Conservation (phyloP, 2,888 invertebrate genomes). For the Xestia xanthographa region DNA sequence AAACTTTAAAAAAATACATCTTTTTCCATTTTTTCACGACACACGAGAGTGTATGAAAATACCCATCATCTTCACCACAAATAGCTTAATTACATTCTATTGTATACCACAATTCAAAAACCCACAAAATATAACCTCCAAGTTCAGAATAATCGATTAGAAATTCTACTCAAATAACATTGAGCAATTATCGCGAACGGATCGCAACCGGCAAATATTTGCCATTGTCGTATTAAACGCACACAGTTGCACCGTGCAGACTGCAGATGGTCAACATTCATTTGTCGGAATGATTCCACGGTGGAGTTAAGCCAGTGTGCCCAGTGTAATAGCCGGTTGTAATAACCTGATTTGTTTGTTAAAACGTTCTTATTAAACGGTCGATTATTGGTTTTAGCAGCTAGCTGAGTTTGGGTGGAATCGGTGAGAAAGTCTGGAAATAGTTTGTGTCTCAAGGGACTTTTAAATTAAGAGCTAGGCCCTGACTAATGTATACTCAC, state of each 20-base stretch:
- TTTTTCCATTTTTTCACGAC: fast-evolving
- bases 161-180: slow-evolving; percentile 56
- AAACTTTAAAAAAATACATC: no score
- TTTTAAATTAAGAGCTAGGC: not conserved
- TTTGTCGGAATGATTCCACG: slow-evolving; percentile 56
- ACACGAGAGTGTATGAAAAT: not conserved
- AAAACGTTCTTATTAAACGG: slow-evolving; percentile 48
- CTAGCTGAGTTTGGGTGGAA: slow-evolving; percentile 1
- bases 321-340: slow-evolving; percentile 51
- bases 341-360: slow-evolving; percentile 54
- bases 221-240: slow-evolving; percentile 62
- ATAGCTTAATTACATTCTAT: not conserved
- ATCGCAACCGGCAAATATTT: slow-evolving; percentile 57
- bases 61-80: not conserved
- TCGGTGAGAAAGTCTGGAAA: not conserved
- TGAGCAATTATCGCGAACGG: slow-evolving; percentile 58
- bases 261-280: slow-evolving; percentile 69
- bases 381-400: slow-evolving; percentile 35
- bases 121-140: not conserved
- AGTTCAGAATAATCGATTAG: slow-evolving; percentile 47
- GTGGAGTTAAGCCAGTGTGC: slow-evolving; percentile 42
- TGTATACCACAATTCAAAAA: not conserved
- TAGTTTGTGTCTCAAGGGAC: not conserved
- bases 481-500: no score
- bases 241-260: slow-evolving; percentile 64